A percentile compares a stretch with the other conserved stretches of the same genome.
Conservation (phyloP, 2,888 invertebrate genomes). For the Andrena bicolor region DNA sequence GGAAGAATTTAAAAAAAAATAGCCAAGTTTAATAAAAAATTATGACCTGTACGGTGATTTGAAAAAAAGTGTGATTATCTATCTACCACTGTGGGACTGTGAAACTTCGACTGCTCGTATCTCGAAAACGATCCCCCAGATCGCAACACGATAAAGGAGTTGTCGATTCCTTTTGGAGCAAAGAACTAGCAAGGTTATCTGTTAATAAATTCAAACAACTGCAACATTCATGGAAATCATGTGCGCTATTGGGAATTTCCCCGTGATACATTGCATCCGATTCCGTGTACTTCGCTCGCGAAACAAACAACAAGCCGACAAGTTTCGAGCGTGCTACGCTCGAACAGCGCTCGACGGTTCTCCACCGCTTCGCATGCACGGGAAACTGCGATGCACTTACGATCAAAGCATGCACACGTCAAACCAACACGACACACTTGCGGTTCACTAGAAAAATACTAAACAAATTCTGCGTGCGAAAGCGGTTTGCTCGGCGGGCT, state of each 20-base stretch:
- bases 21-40: too few species aligned
- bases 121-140: background rate
- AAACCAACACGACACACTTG: slow-evolving; percentile 26
- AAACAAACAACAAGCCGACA: background rate
- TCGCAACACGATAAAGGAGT: background rate
- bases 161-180: background rate
- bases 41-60: too few species aligned
- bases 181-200: too few species aligned
- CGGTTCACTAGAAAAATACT: background rate
- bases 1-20: too few species aligned
- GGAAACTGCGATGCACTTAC: slow-evolving; percentile 14
- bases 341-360: background rate
- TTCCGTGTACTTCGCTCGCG: too few species aligned
- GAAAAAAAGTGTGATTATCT: too few species aligned
- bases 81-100: too few species aligned
- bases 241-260: background rate
- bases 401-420: slow-evolving; percentile 29
- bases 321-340: background rate
- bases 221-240: background rate
- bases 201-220: background rate
- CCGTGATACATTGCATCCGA: too few species aligned
- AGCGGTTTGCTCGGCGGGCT: slow-evolving; percentile 9
- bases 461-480: slow-evolving; percentile 40
- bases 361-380: slow-evolving; percentile 21
- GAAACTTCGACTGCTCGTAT: background rate